Evolutionary conservation across 2,797 vertebrate species (phyloP).

Genomic region (Hozukius guyotensis): DNA sequence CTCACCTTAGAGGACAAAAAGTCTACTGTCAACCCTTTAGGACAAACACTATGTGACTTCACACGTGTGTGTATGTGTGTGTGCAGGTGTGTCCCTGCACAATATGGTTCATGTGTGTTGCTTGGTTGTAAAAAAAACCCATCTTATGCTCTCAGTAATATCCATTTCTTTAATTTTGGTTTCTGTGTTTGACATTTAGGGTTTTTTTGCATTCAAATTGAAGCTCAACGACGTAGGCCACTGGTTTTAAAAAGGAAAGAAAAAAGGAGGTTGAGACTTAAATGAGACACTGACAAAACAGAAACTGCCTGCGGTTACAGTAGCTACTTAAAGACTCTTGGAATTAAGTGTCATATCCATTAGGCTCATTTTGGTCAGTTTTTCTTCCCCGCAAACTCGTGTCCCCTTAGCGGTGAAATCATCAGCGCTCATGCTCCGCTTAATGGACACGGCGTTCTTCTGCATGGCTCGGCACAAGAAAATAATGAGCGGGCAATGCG

Average conservation of each 20-base stretch:
- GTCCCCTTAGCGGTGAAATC: constrained; percentile 22
- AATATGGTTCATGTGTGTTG: neutral
- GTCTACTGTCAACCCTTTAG: neutral
- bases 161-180: constrained; percentile 74
- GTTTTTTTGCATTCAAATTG: constrained; percentile 70
- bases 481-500: constrained; percentile 45
- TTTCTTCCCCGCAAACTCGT: neutral
- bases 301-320: constrained; percentile 40
- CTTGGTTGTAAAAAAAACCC: neutral
- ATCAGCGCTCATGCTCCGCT: constrained; percentile 24
- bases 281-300: constrained; percentile 50
- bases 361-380: constrained; percentile 50
- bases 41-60: neutral
- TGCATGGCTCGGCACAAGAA: constrained; percentile 32
- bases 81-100: neutral
- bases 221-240: constrained; percentile 67
- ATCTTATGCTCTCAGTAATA: constrained; percentile 36
- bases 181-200: constrained; percentile 72
- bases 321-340: constrained; percentile 45
- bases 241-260: constrained; percentile 45
- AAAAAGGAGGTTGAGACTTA: constrained; percentile 32
- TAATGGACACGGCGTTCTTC: constrained; percentile 37
- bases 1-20: constrained; percentile 10
- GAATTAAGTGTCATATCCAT: constrained; percentile 30
- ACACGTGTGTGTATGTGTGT: neutral